Percentiles rank a stretch among this genome's conserved stretches.
These are phyloP conservation scores for Orthonevra nobilis DNA, from an alignment of 2,888 invertebrate genomes.

Conservation along the genomic window DNA sequence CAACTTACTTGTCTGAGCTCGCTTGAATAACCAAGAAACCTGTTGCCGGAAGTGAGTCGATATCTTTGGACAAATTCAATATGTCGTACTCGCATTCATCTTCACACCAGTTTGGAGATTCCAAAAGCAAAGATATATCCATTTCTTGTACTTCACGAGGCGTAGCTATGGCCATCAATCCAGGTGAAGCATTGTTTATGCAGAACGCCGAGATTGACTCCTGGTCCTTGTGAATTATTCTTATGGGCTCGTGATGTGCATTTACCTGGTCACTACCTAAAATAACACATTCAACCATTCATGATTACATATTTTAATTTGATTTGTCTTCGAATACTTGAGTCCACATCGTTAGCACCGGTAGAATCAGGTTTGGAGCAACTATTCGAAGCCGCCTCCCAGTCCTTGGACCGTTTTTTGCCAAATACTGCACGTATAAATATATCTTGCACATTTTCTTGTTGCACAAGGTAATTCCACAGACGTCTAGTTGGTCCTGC, in stretches of 20 bases:
- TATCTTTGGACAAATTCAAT: constrained; percentile 88
- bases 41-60: constrained; percentile 87
- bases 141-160: constrained; percentile 98
- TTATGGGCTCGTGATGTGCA: constrained; percentile 87
- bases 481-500: constrained; percentile 89
- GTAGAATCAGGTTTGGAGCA: constrained; percentile 61
- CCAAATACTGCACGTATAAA: constrained; percentile 98
- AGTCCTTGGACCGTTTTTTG: constrained; percentile 82
- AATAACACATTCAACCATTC: neutral
- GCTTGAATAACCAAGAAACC: constrained; percentile 96
- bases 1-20: constrained; percentile 59
- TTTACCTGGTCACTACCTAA: constrained; percentile 68
- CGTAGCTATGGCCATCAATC: constrained; percentile 94
- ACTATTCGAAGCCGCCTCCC: constrained; percentile 52
- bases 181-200: constrained; percentile 92
- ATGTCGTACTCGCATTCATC: constrained; percentile 99
- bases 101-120: constrained; percentile 95
- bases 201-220: constrained; percentile 99
- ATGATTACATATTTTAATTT: neutral
- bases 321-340: constrained; percentile 43
- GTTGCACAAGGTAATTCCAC: constrained; percentile 96
- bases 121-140: constrained; percentile 95
- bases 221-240: constrained; percentile 99
- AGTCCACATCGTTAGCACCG: constrained; percentile 48
- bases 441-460: constrained; percentile 95